Percentiles rank a stretch among this genome's conserved stretches.
phyloP scores from a whole-genome alignment of 2,113 vertebrate species.

The Tichodroma muraria region DNA sequence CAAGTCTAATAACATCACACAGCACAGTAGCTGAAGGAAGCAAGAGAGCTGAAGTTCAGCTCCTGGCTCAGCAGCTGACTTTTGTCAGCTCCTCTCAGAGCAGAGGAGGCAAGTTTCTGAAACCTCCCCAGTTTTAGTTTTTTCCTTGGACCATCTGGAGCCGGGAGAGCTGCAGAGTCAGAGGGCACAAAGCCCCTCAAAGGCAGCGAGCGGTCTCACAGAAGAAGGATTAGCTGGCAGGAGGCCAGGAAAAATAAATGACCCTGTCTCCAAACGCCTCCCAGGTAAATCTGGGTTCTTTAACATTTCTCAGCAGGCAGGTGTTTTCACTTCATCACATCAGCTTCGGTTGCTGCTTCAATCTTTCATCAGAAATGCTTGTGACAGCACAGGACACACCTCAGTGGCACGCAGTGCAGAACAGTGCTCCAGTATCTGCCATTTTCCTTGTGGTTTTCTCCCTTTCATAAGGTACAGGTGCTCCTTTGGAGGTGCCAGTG shows the following conservation, averaged over 20 bases:
- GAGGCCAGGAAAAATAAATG: background rate
- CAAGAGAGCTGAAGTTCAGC: background rate
- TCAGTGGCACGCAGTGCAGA: background rate
- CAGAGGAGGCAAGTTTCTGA: background rate
- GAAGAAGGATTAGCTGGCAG: background rate
- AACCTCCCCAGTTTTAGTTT: background rate
- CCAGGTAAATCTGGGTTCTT: background rate
- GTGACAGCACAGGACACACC: background rate
- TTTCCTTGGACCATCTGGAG: background rate
- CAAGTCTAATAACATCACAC: slow-evolving; percentile 21
- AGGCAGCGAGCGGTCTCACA: rapidly evolving
- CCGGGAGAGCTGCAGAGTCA: background rate
- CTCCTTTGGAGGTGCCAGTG: background rate
- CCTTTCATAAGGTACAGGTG: background rate
- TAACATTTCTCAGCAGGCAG: background rate
- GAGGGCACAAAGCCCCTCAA: background rate
- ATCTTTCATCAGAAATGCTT: background rate
- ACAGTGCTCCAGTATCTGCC: background rate
- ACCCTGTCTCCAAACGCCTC: background rate
- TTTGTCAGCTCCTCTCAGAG: background rate
- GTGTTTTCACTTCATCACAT: slow-evolving; percentile 1
- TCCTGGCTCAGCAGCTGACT: slow-evolving; percentile 1
- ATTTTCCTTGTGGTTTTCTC: background rate
- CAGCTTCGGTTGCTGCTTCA: background rate
- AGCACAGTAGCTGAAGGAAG: slow-evolving; percentile 43